Base-by-base conservation (phyloP, 2,888 invertebrate species). In the Eumerus sabulonum region DNA sequence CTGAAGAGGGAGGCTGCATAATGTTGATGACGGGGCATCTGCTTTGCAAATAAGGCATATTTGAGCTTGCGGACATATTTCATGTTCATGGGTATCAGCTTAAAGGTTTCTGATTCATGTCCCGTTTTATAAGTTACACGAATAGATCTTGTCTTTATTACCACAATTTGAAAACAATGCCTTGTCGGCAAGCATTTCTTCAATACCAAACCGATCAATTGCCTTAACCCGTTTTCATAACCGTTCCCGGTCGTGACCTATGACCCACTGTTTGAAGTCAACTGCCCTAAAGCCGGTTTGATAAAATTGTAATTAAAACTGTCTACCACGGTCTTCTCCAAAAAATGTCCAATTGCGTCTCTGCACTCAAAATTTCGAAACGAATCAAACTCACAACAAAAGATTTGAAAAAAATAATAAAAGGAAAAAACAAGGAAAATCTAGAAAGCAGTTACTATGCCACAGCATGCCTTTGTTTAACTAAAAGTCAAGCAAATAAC, bases 261-360 rank as follows among this genome's bases (percentile, higher is more conserved):
- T n/a, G n/a, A 27, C 27, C 7, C 27, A 27, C 2, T 2, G 7
- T 67, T 62, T 35, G 16, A 51, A 51, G 63, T 51, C 53, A 42
- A 66, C 53, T 17, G 54, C 79, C 54, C 40, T 16, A 3, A 57
- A 59, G 70, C 50, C n/a, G 40, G 45, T 79, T 60, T 57, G 60
- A 79, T 74, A 79, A 79, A 79, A 74, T 79, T 68, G 74, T 79
- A 74, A 79, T 79, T 79, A 79, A 79, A 74, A 68, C 79, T 64
- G 79, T 79, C 79, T 68, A 60, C 79, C 45, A 64, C 68, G 63
- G 35, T 53, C 68, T 51, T 54, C 36, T 35, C 17, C 11, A 48
- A 40, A 47, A 36, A 56, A 48, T 12, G 17, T 17, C 45, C 35
- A 77, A 59, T 38, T 50, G 40, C 47, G 40, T 35, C 44, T 40